Evolutionary conservation across 2,113 vertebrate genomes (phyloP).

Genomic region (Antechinus stuartii): DNA sequence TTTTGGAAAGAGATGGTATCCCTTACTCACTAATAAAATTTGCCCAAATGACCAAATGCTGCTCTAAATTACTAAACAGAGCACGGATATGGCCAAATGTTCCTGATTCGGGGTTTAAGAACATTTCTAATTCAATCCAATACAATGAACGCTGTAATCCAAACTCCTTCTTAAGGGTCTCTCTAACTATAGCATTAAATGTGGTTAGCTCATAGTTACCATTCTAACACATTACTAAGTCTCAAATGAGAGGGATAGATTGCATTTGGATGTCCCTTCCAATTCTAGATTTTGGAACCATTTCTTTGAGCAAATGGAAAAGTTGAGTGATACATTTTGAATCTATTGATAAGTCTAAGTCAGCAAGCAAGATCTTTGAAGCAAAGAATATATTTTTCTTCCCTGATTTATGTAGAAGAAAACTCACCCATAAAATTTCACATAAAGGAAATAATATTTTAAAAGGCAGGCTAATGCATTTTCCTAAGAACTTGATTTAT

Average conservation of each 20-base stretch:
- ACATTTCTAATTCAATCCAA: not conserved
- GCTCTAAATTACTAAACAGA: not conserved
- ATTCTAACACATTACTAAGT: not conserved
- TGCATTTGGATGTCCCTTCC: not conserved
- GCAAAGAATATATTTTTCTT: not conserved
- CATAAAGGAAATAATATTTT: not conserved
- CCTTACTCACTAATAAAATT: not conserved
- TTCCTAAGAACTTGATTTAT: not conserved
- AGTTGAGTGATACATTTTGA: conserved; percentile 3
- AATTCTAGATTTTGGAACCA: not conserved
- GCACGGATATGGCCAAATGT: not conserved
- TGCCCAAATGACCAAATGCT: fast-evolving
- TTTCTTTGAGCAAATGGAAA: not conserved
- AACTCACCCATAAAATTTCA: not conserved
- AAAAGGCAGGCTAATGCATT: not conserved
- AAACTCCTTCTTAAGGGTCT: not conserved
- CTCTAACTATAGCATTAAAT: not conserved
- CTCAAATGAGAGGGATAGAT: not conserved
- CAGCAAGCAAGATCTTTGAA: not conserved
- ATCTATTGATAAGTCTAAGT: not conserved
- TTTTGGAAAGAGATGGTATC: not conserved
- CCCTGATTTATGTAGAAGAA: conserved; percentile 33
- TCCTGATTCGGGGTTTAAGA: not conserved
- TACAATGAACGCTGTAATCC: not conserved
- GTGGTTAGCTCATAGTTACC: fast-evolving